Conservation (phyloP, 2,888 invertebrate species). For the Pandemis heparana region DNA sequence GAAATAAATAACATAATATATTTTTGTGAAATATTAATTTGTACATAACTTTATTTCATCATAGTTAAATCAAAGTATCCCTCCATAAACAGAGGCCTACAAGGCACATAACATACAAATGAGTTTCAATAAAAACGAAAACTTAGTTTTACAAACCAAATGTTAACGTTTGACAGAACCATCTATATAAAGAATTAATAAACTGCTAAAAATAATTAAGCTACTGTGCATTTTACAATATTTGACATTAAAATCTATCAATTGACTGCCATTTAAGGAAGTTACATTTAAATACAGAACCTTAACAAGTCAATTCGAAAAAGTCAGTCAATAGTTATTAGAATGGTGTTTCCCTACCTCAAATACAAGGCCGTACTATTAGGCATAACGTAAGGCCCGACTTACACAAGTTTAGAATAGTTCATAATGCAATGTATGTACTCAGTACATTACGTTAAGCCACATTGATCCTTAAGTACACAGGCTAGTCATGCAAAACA, state of each 20-base stretch:
- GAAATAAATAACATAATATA: conserved; percentile 84
- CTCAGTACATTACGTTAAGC: conserved; percentile 38
- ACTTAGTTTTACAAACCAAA: conserved; percentile 28
- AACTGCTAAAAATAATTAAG: conserved; percentile 33
- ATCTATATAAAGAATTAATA: conserved; percentile 24
- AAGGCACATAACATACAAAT: conserved; percentile 74
- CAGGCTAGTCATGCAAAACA: conserved; percentile 35
- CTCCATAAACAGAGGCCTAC: conserved; percentile 72
- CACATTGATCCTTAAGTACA: conserved; percentile 40
- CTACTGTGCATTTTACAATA: conserved; percentile 37
- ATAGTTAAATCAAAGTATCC: conserved; percentile 69
- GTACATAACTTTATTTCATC: conserved; percentile 79
- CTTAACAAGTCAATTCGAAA: conserved; percentile 33
- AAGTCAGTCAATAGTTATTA: conserved; percentile 66
- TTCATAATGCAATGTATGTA: conserved; percentile 33
- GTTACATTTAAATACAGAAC: conserved; percentile 25
- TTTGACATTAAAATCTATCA: conserved; percentile 38
- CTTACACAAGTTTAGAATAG: conserved; percentile 62
- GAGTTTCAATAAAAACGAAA: conserved; percentile 56
- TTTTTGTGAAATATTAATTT: conserved; percentile 82
- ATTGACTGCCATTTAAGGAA: conserved; percentile 30
- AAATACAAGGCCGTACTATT: conserved; percentile 69
- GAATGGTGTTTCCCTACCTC: conserved; percentile 64
- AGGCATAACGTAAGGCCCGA: conserved; percentile 63
- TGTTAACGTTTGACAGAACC: conserved; percentile 28